These are phyloP conservation scores for Sceloporus tristichus DNA, from an alignment of 2,113 vertebrate species.

Conservation along the genomic window DNA sequence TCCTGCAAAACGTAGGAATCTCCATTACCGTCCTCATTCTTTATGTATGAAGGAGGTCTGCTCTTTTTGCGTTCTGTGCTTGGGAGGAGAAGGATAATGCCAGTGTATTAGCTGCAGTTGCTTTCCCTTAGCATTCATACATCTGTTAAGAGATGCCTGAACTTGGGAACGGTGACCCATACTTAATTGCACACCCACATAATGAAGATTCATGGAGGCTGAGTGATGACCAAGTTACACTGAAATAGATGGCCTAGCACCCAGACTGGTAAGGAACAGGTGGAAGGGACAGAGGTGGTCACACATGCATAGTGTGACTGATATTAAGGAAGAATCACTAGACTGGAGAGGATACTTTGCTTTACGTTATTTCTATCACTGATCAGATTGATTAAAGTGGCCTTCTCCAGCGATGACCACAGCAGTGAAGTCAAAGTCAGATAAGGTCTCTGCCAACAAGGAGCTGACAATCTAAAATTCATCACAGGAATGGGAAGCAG, in stretches of 20 bases:
- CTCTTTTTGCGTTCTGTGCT: neutral
- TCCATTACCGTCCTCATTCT: neutral
- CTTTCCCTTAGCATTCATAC: neutral
- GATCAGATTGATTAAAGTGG: neutral
- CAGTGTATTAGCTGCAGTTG: neutral
- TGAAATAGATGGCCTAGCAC: neutral
- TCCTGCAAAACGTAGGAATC: neutral
- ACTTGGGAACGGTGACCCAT: neutral
- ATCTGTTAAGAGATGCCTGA: neutral
- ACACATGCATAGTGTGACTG: neutral
- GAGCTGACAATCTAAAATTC: neutral
- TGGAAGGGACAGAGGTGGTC: neutral
- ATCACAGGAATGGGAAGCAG: neutral
- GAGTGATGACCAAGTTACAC: neutral
- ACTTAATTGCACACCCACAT: neutral
- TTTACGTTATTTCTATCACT: neutral
- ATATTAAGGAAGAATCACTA: slow-evolving; percentile 7
- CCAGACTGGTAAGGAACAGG: neutral
- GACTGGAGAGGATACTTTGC: neutral
- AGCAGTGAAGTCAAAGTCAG: neutral
- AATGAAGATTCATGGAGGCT: neutral
- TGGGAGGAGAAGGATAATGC: neutral
- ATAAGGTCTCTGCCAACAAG: neutral
- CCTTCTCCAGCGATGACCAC: neutral
- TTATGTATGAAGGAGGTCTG: neutral